Percentiles rank a stretch among this genome's conserved stretches.
Evolutionary conservation across 2,113 vertebrate genomes (phyloP).

Genomic region (Scytalopus superciliaris): DNA sequence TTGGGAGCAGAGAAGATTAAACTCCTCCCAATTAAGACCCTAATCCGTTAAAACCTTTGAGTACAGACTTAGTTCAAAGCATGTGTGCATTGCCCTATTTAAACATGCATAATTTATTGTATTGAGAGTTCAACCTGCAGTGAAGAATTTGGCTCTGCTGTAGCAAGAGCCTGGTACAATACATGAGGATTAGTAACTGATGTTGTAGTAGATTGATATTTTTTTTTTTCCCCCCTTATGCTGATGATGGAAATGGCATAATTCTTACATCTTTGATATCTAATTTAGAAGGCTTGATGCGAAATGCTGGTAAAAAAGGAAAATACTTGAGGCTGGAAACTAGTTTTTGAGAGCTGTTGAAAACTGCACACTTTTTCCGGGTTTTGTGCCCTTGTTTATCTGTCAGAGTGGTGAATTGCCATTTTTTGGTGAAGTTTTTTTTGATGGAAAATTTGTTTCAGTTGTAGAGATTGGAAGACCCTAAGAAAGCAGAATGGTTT

Average conservation of each 20-base stretch:
- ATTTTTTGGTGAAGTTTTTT: not conserved
- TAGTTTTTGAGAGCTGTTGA: not conserved
- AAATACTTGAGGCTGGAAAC: not conserved
- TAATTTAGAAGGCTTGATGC: not conserved
- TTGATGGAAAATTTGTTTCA: not conserved
- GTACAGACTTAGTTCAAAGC: conserved; percentile 18
- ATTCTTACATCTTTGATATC: not conserved
- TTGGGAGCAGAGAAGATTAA: conserved; percentile 32
- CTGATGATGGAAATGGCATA: not conserved
- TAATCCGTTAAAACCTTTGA: conserved; percentile 50
- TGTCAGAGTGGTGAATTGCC: not conserved
- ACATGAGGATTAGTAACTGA: not conserved
- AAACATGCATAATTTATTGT: not conserved
- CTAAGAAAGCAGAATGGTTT: not conserved
- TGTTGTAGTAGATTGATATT: not conserved
- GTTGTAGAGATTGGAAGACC: not conserved
- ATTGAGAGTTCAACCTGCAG: not conserved
- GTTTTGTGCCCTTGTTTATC: not conserved
- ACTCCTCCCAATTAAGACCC: conserved; percentile 14
- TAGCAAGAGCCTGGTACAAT: not conserved
- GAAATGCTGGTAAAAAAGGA: not conserved
- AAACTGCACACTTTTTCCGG: not conserved
- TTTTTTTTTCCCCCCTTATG: not conserved
- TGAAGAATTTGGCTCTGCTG: not conserved
- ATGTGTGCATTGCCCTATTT: conserved; percentile 19